Evolutionary conservation across 2,113 vertebrate species (phyloP).

Genomic region (Prinia subflava): DNA sequence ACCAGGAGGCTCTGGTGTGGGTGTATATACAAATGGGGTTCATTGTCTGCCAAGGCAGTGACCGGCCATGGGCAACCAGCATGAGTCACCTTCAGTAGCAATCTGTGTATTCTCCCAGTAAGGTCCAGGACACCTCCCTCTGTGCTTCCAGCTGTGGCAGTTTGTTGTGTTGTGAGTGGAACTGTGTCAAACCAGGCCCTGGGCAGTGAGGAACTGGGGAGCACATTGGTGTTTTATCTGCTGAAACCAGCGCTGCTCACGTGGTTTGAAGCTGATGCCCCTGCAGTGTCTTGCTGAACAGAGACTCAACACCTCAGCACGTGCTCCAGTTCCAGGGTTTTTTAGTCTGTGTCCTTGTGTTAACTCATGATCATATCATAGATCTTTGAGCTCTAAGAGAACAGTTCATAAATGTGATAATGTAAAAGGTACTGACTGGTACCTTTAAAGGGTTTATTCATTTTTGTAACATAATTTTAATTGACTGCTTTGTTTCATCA

Average conservation of each 20-base stretch:
- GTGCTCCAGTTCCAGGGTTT: neutral
- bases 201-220: neutral
- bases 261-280: neutral
- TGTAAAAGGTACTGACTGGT: constrained; percentile 38
- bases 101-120: neutral
- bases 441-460: constrained; percentile 34
- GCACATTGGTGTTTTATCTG: rapidly evolving
- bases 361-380: neutral
- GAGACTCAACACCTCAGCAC: neutral
- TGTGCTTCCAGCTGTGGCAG: neutral
- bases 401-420: constrained; percentile 17
- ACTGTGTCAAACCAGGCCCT: neutral
- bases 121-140: neutral
- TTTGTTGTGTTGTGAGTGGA: neutral
- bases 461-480: constrained; percentile 57
- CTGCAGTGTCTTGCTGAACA: neutral
- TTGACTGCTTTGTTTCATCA: constrained; percentile 51
- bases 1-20: neutral
- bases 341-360: neutral
- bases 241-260: neutral
- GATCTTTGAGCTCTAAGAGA: neutral
- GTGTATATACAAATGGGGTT: neutral
- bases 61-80: neutral
- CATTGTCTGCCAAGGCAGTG: neutral
- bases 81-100: neutral